Evolutionary conservation across 2,113 vertebrate genomes (phyloP), one percentile per base, ranked within the genome.

Genomic region (Campylomormyrus numenius): DNA sequence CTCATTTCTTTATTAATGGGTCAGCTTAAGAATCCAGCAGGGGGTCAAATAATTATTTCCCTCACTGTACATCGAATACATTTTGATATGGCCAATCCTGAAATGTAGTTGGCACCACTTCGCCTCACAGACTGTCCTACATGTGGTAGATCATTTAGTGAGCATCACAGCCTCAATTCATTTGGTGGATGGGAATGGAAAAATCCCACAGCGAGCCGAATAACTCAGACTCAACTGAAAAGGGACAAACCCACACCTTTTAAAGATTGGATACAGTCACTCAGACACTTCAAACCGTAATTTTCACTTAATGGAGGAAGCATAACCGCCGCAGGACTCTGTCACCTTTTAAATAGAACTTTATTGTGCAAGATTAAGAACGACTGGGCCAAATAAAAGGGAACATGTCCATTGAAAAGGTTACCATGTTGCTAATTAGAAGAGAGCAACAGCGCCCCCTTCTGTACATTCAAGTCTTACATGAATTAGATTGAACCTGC

Each of bases 381-480:
- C 90, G 92, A 90, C 83, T 92, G 95, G 94, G 94, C 94, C 94
- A 89, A 94, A 92, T 87, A 31, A 93, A 92, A 92, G 91, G 94
- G 90, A 93, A 92, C 93, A 93, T 93, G 92, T 91, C 94, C 96
- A 94, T 93, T 93, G 93, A 95, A 94, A 85, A 85, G 90, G 92
- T 91, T 94, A 93, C 93, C 95, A 95, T 96, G 95, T 95, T 94
- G 91, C 94, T 91, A 93, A 91, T 93, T 93, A 93, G 92, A 94
- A 94, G 94, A 94, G 94, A 94, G 94, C 91, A 93, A 93, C 94
- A 93, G 24, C 5, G 92, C 91, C 91, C 35, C 95, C 89, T 89
- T 96, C 96, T 97, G 94, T 98, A 97, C 96, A 98, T 98, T 98
- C 97, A 98, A 97, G 97, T 97, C 96, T 96, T 94, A 93, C 88